Base-by-base conservation (phyloP, 2,113 vertebrate species). In the Sakesphorus luctuosus region DNA sequence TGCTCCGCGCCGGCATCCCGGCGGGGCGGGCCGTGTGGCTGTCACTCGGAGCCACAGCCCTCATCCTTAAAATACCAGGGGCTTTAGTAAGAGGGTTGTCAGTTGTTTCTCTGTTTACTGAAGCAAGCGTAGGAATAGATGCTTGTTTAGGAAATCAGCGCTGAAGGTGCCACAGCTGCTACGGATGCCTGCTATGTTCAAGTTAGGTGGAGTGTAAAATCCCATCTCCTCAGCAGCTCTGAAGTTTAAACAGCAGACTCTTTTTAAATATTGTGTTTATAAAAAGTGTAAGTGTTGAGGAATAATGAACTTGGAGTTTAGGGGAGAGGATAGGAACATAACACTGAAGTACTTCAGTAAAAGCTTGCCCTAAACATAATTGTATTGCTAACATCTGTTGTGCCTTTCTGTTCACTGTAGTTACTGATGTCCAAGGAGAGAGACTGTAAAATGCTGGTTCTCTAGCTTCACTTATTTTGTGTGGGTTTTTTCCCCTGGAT, bases 321-420 rank as follows among this genome's bases (percentile, higher is more conserved):
- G 26, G 8, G 10, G 14, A 33, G 44, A 56, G 15, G 28, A 55
- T 31, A 12, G n/a, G 44, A 61, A 40, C 5, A 1, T 9, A 24
- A 28, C 10, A 6, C 35, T 52, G 44, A 65, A 65, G 5, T 17
- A 8, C 56, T 72, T 52, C 6, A 35, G 26, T 47, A 52, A 72
- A 59, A 89, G 23, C 47, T 84, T 6, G 0, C 17, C 14, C n/a
- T 7, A 61, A 33, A 46, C 3, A 1, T 29, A 19, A 31, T 18
- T 40, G 23, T 0, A 0, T 69, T 81, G 7, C 19, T 49, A n/a
- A 65, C 25, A 65, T 49, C 18, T 2, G 3, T 13, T n/a, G 10
- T 4, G 2, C 68, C 31, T 67, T 4, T 0, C 29, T 72, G 36
- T 40, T 28, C 8, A 1, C 38, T 46, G 26, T 46, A 9, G n/a